Conservation (phyloP, 2,888 invertebrate species). For the Lumbricus terrestris region DNA sequence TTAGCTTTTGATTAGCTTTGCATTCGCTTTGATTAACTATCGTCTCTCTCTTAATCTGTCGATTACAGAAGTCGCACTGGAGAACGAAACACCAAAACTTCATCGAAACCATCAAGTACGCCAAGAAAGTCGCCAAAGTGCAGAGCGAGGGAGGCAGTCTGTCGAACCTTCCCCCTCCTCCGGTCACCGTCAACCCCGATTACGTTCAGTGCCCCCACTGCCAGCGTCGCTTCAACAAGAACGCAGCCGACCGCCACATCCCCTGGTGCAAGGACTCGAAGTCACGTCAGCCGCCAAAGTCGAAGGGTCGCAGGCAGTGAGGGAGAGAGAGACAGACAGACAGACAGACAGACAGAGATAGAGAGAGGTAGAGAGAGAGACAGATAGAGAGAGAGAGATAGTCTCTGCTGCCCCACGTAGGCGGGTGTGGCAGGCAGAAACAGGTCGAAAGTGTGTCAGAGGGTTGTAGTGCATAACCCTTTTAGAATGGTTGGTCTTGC, state of each 20-base stretch:
- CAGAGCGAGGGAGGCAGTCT: slow-evolving; percentile 73
- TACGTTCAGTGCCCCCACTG: slow-evolving; percentile 89
- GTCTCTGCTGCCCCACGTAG: too few relatives aligned
- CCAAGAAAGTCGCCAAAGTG: slow-evolving; percentile 50
- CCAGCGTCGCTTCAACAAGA: slow-evolving; percentile 77
- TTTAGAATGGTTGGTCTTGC: not conserved
- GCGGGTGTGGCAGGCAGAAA: too few relatives aligned
- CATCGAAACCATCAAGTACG: slow-evolving; percentile 51
- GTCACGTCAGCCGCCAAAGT: slow-evolving; percentile 42
- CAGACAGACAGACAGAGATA: too few relatives aligned
- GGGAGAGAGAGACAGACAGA: too few relatives aligned
- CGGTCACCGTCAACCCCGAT: slow-evolving; percentile 76
- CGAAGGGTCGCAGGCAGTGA: slow-evolving; percentile 22
- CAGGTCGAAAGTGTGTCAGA: not conserved
- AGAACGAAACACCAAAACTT: slow-evolving; percentile 53
- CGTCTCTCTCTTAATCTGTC: not conserved
- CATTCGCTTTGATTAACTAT: not conserved
- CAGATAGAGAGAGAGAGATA: too few relatives aligned
- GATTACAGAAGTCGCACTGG: slow-evolving; percentile 45
- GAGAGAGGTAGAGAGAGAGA: too few relatives aligned
- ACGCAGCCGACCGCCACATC: slow-evolving; percentile 80
- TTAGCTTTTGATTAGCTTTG: not conserved
- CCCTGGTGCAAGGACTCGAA: slow-evolving; percentile 80
- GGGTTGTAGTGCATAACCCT: not conserved
- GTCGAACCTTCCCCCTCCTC: slow-evolving; percentile 77